Percentiles rank a stretch among this genome's conserved stretches.
phyloP scores from a whole-genome alignment of 2,113 vertebrate genomes.

The Oryzias javanicus region DNA sequence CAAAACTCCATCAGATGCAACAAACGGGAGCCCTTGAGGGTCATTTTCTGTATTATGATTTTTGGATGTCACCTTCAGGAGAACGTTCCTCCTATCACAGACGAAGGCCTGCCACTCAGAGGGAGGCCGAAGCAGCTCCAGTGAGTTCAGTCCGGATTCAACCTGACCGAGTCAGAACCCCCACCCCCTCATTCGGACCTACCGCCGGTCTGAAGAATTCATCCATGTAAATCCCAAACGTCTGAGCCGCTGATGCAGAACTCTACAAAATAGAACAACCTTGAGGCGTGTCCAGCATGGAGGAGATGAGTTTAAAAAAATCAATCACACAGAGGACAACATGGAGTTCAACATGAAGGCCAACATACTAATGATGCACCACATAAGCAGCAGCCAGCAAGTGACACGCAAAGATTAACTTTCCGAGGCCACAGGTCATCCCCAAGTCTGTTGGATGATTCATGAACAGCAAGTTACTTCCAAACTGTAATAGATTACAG shows the following conservation, averaged over 20 bases:
- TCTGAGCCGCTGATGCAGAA: too few relatives aligned
- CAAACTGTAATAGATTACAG: too few relatives aligned
- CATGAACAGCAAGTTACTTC: too few relatives aligned
- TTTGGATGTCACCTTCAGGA: not conserved
- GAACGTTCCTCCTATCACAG: not conserved
- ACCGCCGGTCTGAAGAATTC: not conserved
- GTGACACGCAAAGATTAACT: not conserved
- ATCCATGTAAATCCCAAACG: not conserved
- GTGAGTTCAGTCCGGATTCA: slow-evolving; percentile 57
- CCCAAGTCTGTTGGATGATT: not conserved
- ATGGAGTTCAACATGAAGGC: not conserved
- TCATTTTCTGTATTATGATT: not conserved
- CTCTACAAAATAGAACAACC: too few relatives aligned
- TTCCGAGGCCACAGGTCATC: not conserved
- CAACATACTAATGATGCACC: not conserved
- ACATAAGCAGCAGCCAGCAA: not conserved
- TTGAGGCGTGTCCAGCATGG: too few relatives aligned
- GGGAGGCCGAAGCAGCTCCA: slow-evolving; percentile 31
- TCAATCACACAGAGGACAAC: not conserved
- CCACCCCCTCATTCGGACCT: not conserved
- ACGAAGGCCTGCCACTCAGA: slow-evolving; percentile 20
- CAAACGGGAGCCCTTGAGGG: not conserved
- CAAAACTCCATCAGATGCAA: not conserved
- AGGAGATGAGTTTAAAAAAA: not conserved
- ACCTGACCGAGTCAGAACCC: slow-evolving; percentile 19